Evolutionary conservation across 1,140 invertebrate species (phyloP), one percentile per base, ranked within the genome.

Genomic region (Drosophila funebris): DNA sequence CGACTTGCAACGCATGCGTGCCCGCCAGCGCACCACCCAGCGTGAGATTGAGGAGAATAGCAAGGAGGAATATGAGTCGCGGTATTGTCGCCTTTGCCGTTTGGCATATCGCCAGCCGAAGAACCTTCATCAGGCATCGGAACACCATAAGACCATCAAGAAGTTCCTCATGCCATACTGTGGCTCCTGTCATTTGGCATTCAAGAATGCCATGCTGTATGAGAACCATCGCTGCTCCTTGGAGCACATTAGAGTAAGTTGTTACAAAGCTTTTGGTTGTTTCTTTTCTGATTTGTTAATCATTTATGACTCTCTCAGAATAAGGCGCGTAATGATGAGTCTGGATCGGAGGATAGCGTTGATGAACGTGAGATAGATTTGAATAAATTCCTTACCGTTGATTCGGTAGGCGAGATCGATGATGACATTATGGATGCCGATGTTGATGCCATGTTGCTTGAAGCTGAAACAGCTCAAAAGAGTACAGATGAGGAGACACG

Each of bases 371-470:
- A 96, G 90, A 94, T 95, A 3, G 95, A 96, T 92, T 93, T 96
- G 43, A 96, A 96, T 53, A 96, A 96, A 85, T 96, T 96, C 77
- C 96, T 96, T 93, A 96, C 96, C 22, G 93, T 97, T 6, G 96
- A 96, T 92, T 96, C 96, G 14, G 95, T 96, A 14, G 96, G 96
- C n/a, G 95, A 96, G 92, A 95, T 96, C 14, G 96, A 96, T 92
- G 96, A 95, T 94, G 83, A 87, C 7, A 92, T 91, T 22, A 92
- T 91, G 70, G 85, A 90, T 50, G 78, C 74, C 7, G 85, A 92
- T 72, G 74, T 90, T 4, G 76, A 90, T 41, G 89, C 90, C 1
- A 78, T 90, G 76, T 24, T 91, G n/a, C 64, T 71, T n/a, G 82
- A 91, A 57, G 73, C 82, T 4, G 83, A 83, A 36, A 62, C 56